Evolutionary conservation across 2,888 invertebrate species (phyloP).

Genomic region (Antheraea assamensis): DNA sequence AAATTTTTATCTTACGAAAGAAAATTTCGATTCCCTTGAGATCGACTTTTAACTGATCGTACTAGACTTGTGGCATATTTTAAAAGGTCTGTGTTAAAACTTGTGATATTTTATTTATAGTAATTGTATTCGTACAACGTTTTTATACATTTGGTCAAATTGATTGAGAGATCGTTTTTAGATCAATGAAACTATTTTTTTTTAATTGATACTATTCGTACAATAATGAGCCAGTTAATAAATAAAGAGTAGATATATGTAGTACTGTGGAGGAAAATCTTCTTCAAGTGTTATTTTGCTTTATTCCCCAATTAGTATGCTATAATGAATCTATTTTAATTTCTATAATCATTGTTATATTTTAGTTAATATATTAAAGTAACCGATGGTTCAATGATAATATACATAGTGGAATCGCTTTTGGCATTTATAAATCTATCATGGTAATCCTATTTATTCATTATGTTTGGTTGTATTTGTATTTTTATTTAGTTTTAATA

Average conservation of each 20-base stretch:
- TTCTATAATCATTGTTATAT: too few species aligned
- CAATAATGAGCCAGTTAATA: background rate
- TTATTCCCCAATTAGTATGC: background rate
- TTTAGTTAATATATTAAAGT: too few species aligned
- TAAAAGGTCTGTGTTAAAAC: background rate
- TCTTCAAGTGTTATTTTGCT: background rate
- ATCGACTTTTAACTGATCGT: slow-evolving; percentile 2
- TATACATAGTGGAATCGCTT: too few species aligned
- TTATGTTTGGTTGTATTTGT: background rate
- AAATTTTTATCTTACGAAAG: slow-evolving; percentile 54
- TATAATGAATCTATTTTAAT: too few species aligned
- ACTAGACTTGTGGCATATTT: background rate
- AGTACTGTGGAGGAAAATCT: background rate
- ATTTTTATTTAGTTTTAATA: background rate
- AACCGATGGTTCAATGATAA: too few species aligned
- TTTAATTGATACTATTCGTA: background rate
- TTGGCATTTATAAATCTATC: too few species aligned
- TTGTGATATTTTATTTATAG: background rate
- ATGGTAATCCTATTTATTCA: background rate
- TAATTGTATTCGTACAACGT: background rate
- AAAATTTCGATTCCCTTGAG: slow-evolving; percentile 54
- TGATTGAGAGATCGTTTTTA: too few species aligned
- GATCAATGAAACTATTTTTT: background rate
- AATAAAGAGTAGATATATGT: background rate
- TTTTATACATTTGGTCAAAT: background rate